Evolutionary conservation across 2,113 vertebrate genomes (phyloP).

Genomic region (Myanophis thanlyinensis): DNA sequence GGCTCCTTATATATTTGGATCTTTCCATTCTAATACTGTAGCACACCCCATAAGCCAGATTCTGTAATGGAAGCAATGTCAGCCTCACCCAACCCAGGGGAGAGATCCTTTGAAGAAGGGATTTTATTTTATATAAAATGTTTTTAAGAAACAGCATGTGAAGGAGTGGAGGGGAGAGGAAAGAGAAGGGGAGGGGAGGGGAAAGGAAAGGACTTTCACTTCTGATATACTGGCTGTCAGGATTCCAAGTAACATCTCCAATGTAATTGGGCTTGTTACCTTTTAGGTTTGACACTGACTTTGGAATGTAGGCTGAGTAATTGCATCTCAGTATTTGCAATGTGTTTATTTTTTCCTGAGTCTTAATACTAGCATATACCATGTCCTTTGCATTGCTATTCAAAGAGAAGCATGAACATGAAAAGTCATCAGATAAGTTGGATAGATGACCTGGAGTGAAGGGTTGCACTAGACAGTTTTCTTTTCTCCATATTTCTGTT

Average conservation of each 20-base stretch:
- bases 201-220: neutral
- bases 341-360: neutral
- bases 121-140: neutral
- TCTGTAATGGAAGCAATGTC: neutral
- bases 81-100: neutral
- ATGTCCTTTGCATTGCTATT: neutral
- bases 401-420: no score
- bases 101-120: neutral
- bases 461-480: neutral
- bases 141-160: neutral
- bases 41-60: neutral
- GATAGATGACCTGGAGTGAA: neutral
- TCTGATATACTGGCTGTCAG: neutral
- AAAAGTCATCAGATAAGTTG: neutral
- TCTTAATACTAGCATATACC: neutral
- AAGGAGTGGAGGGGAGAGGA: neutral
- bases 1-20: constrained; percentile 44
- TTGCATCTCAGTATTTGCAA: neutral
- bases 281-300: no score
- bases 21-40: constrained; percentile 30
- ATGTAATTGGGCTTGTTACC: no score
- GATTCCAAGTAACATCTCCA: no score
- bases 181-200: neutral
- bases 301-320: neutral
- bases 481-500: neutral